Evolutionary conservation across 2,113 vertebrate genomes (phyloP).

Genomic region (Phoenicopterus ruber): DNA sequence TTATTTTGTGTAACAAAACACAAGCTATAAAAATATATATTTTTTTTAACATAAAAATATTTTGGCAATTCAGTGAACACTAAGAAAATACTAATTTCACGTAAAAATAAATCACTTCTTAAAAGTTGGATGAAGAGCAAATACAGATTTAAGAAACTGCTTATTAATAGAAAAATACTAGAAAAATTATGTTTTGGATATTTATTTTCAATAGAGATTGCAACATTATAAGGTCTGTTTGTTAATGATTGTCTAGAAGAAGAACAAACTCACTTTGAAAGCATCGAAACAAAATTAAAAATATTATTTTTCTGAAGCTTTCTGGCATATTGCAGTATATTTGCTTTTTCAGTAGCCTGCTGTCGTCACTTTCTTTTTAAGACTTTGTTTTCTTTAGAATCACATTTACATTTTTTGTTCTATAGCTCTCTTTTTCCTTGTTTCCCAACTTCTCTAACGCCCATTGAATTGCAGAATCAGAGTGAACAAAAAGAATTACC

Average conservation of each 20-base stretch:
- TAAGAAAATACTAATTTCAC: background rate
- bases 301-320: background rate
- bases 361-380: background rate
- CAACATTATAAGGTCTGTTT: background rate
- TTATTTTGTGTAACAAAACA: background rate
- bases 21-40: background rate
- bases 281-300: background rate
- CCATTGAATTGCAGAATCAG: background rate
- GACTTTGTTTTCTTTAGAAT: background rate
- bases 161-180: background rate
- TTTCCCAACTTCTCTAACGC: background rate
- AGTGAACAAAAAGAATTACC: background rate
- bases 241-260: background rate
- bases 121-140: background rate
- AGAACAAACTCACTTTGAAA: background rate
- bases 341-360: background rate
- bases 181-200: background rate
- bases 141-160: background rate
- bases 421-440: background rate
- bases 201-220: background rate
- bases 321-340: background rate
- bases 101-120: background rate
- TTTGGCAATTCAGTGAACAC: background rate
- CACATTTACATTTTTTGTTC: background rate
- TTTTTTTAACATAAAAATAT: background rate